Percentiles rank a stretch among this genome's conserved stretches.
Conservation (phyloP, 2,888 invertebrate genomes). For the Cephus rjabovi region DNA sequence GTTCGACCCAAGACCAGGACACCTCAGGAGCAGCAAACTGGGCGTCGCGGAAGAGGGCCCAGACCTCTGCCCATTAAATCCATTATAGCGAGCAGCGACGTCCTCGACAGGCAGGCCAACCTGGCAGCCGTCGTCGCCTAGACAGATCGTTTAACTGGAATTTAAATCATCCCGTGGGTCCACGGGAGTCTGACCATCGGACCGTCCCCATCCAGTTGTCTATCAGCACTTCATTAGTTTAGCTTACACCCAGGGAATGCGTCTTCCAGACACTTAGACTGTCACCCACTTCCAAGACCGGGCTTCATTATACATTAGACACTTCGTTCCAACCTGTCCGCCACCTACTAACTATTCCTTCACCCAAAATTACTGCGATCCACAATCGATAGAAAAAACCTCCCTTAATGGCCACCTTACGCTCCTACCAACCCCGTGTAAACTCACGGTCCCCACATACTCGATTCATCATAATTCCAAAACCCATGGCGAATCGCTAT, state of each 20-base stretch:
- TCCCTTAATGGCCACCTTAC: neutral
- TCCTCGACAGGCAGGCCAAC: conserved; percentile 24
- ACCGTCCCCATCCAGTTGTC: neutral
- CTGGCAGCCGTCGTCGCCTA: conserved; percentile 27
- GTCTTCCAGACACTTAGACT: neutral
- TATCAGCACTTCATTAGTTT: conserved; percentile 54
- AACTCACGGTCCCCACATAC: neutral
- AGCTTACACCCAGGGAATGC: neutral
- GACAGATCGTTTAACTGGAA: conserved; percentile 53
- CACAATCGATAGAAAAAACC: neutral
- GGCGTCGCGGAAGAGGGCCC: neutral
- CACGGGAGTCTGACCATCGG: conserved; percentile 10
- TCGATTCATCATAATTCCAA: neutral
- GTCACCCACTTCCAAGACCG: neutral
- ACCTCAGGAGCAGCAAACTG: neutral
- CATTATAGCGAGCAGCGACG: conserved; percentile 52
- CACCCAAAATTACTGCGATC: neutral
- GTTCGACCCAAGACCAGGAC: neutral
- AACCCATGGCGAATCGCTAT: neutral
- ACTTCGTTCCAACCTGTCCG: neutral
- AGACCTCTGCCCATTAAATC: conserved; percentile 55
- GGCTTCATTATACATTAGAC: neutral
- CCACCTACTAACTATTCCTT: neutral
- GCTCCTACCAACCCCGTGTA: neutral
- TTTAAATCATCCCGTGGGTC: conserved; percentile 50